Evolutionary conservation across 2,888 invertebrate species (phyloP), one percentile per base, ranked within the genome.

Genomic region (Encarsia formosa): DNA sequence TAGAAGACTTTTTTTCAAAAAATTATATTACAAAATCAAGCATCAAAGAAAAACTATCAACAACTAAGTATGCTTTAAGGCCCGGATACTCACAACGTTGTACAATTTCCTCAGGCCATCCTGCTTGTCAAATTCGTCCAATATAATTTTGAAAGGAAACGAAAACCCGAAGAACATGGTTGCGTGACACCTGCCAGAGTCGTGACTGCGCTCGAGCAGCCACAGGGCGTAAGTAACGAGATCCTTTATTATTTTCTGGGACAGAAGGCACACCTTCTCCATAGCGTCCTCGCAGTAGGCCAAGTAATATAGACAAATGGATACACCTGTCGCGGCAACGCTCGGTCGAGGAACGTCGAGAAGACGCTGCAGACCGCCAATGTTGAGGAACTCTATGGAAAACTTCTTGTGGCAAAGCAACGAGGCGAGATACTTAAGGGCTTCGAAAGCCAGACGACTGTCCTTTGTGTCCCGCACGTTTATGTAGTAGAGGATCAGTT

Each of bases 231-330:
- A 98, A 60, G 88, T 85, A 37, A 93, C 91, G 23, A 94, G 76
- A 62, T 87, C 87, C 0, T 82, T 80, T 31, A 94, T 82, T 0
- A 88, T 81, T 59, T 82, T 80, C 65, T 88, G 82, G 0, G 94
- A 88, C 71, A 95, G 79, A 19, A 89, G 77, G 66, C 96, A 97
- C 19, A 96, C 92, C 47, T 91, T 80, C 72, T 98, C 97, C 92
- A 99, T 95, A 1, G 96, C 94, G 74, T 98, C 97, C 70, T 95
- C 95, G 69, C 92, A 94, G 76, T 96, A 97, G 0, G 95, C 94
- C 50, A 99, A 79, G 76, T 97, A 98, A 76, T 97, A 98, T 29
- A 99, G 79, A 63, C 96, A 95, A 57, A 97, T 91, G 0, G 96
- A 92, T 2, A 97, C 96, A 13, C 94, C 98, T 0, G 96, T 96